These are phyloP conservation scores for Pilophorus perplexus DNA, from an alignment of 2,888 invertebrate genomes.

Conservation along the genomic window DNA sequence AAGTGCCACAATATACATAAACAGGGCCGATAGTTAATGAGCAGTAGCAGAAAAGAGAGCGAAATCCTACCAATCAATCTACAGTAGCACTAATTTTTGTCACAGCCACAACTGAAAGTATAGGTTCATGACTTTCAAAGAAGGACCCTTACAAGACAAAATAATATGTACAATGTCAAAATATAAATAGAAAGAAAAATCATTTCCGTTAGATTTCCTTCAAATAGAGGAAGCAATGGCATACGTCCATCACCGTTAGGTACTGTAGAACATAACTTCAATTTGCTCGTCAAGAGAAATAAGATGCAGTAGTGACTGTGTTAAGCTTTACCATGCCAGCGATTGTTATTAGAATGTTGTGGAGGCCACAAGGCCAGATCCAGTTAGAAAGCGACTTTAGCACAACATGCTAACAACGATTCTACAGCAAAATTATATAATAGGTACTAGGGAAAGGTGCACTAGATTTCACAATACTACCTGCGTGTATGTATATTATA, in stretches of 20 bases:
- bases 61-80: not conserved
- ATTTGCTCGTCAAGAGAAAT: not conserved
- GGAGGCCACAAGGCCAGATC: constrained; percentile 37
- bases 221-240: constrained; percentile 42
- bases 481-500: too few species aligned
- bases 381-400: constrained; percentile 46
- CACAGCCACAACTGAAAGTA: constrained; percentile 31
- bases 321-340: constrained; percentile 46
- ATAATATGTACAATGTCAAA: not conserved
- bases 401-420: constrained; percentile 48
- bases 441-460: constrained; percentile 36
- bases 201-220: too few species aligned
- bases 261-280: constrained; percentile 31
- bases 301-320: constrained; percentile 47
- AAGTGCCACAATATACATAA: constrained; percentile 10
- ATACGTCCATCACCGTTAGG: constrained; percentile 47
- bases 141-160: too few species aligned
- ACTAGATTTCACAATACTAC: constrained; percentile 33
- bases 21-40: not conserved
- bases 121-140: too few species aligned
- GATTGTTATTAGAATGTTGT: constrained; percentile 47
- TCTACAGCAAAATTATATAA: constrained; percentile 42
- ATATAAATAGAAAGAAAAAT: not conserved
- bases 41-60: not conserved
- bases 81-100: constrained; percentile 8